Evolutionary conservation across 2,888 invertebrate species (phyloP), one percentile per base, ranked within the genome.

Genomic region (Drosophila borealis): DNA sequence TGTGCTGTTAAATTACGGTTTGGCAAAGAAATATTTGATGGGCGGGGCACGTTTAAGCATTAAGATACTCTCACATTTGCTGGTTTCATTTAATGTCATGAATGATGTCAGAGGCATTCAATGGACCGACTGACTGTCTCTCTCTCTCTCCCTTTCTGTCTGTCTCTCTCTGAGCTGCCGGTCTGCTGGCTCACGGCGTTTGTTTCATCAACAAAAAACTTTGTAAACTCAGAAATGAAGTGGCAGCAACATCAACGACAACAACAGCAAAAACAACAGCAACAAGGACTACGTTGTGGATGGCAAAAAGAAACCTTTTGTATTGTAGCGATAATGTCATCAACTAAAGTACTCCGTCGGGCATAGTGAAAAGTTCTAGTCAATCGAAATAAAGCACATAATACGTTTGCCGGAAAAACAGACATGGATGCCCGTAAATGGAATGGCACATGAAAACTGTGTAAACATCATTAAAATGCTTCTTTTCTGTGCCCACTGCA

Each of bases 321-420:
- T 83, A 75, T 71, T 73, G 71, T 70, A 81, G 78, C 80, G 82
- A 80, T 82, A 85, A 88, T 85, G 82, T 85, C 88, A 85, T 85
- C 80, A 85, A 72, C 74, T 79, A 78, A 85, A 88, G 80, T 82
- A 88, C 86, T 85, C 86, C 88, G 70, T 73, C 70, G 82, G 87
- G 87, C 73, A 81, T 87, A 84, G 75, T 76, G 78, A 83, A 82
- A 82, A 82, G 77, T 82, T 82, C 86, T 82, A 85, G 80, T 81
- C 81, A 85, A 85, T 85, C 85, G 82, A 82, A 73, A 79, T 79
- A 77, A 77, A 81, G 81, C 71, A 76, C 71, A 78, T 78, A 80
- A 86, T 76, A 55, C 59, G 37, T 42, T 44, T 42, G 50, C 49
- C 10, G 57, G 53, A 41, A 55, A 44, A 39, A 51, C 36, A 56